Conservation (phyloP, 2,113 vertebrate genomes). For the Lipotes vexillifer region DNA sequence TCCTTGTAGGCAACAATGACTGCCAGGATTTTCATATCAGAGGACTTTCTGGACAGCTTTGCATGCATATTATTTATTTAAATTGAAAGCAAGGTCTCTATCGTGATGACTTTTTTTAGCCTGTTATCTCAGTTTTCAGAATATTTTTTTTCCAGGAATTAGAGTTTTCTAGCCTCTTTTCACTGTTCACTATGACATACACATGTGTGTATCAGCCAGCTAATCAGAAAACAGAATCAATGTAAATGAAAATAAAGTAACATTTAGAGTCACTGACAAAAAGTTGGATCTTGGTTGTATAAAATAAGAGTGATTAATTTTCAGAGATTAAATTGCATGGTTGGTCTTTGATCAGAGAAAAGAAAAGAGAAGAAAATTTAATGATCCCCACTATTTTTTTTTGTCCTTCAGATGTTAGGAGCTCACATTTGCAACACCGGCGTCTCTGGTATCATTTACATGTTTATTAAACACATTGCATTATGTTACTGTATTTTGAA, state of each 20-base stretch:
- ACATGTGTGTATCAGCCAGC: background rate
- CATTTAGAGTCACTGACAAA: slow-evolving; percentile 26
- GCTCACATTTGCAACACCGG: background rate
- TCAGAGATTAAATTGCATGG: slow-evolving; percentile 46
- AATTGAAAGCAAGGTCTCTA: background rate
- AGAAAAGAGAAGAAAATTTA: slow-evolving; percentile 49
- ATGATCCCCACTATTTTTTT: background rate
- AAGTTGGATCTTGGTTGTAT: slow-evolving; percentile 18
- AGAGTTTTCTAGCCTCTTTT: background rate
- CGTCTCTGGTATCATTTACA: background rate
- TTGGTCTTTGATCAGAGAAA: slow-evolving; percentile 31
- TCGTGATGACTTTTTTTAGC: background rate
- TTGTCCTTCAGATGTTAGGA: slow-evolving; percentile 35
- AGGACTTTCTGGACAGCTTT: background rate
- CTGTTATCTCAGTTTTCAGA: background rate
- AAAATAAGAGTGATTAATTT: slow-evolving; percentile 28
- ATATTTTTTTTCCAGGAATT: background rate
- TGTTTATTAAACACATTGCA: background rate
- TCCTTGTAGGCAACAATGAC: background rate
- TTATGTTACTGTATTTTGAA: background rate
- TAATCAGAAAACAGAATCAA: slow-evolving; percentile 42
- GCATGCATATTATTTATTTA: background rate
- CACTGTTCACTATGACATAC: slow-evolving; percentile 23
- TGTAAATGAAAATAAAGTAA: slow-evolving; percentile 62
- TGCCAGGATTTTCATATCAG: background rate